Evolutionary conservation across 2,113 vertebrate genomes (phyloP).

Genomic region (Elanoides forficatus): DNA sequence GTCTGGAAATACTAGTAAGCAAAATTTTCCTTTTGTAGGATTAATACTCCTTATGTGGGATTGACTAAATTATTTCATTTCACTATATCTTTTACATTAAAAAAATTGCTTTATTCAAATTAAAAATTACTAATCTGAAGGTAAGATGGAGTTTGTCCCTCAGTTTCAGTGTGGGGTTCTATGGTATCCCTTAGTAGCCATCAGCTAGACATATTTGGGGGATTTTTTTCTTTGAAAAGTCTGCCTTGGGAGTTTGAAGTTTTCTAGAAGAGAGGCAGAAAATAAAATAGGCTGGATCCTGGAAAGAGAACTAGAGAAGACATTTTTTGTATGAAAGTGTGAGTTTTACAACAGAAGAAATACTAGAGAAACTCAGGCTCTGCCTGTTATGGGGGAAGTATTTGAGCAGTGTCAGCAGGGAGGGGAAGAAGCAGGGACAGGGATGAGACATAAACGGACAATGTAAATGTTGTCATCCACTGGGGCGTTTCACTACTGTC

Average conservation of each 20-base stretch:
- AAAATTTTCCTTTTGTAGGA: neutral
- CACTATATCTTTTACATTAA: neutral
- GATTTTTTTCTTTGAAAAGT: neutral
- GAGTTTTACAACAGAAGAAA: neutral
- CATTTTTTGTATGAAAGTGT: neutral
- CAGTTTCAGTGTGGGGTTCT: neutral
- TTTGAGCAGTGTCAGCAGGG: neutral
- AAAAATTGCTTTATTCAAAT: neutral
- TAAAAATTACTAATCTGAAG: neutral
- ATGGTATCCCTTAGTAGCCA: neutral
- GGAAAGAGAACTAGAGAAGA: neutral
- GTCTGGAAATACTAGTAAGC: neutral
- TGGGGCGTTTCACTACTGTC: fast-evolving
- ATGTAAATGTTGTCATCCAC: fast-evolving
- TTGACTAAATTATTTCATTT: neutral
- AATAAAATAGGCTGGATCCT: neutral
- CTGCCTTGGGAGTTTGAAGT: neutral
- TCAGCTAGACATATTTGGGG: neutral
- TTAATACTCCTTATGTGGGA: neutral
- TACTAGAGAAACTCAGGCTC: neutral
- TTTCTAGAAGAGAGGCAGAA: neutral
- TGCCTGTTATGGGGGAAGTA: neutral
- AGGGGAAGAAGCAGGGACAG: neutral
- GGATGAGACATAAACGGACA: neutral
- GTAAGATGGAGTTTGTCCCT: neutral